Conservation (phyloP, 2,113 vertebrate species). For the Heloderma charlesbogerti region DNA sequence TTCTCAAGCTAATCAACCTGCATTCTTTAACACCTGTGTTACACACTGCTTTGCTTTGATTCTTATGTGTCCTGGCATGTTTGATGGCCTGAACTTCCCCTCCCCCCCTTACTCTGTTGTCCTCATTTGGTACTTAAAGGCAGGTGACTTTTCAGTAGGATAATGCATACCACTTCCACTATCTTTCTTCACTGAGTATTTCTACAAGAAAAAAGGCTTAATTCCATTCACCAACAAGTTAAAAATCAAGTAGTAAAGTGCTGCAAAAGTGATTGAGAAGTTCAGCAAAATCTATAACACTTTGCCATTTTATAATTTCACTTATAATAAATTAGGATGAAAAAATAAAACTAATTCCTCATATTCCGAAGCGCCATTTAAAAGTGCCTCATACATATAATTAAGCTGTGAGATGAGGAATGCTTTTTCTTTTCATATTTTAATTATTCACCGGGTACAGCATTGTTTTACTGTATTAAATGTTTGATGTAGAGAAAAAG, state of each 20-base stretch:
- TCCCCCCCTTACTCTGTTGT: not conserved
- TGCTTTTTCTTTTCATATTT: conserved; percentile 45
- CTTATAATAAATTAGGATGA: conserved; percentile 25
- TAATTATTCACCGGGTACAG: conserved; percentile 57
- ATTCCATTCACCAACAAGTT: conserved; percentile 43
- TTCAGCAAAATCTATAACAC: conserved; percentile 22
- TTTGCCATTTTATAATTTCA: conserved; percentile 25
- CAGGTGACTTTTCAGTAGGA: not conserved
- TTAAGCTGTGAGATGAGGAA: conserved; percentile 22
- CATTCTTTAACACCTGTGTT: conserved; percentile 25
- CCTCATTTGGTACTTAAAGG: conserved; percentile 7
- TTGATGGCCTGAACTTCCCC: not conserved
- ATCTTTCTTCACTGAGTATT: conserved; percentile 19
- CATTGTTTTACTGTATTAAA: conserved; percentile 51
- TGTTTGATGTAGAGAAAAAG: conserved; percentile 43
- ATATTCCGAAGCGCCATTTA: conserved; percentile 28
- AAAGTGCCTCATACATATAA: conserved; percentile 43
- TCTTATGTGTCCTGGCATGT: not conserved
- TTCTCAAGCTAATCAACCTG: not conserved
- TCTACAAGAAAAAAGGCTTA: conserved; percentile 6
- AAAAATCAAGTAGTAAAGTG: conserved; percentile 44
- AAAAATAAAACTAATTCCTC: conserved; percentile 45
- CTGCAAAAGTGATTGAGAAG: not conserved
- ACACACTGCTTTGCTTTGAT: conserved; percentile 4
- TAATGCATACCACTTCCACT: conserved; percentile 10